Base-by-base conservation (phyloP, 1,140 invertebrate genomes). In the Zaprionus gabonicus region DNA sequence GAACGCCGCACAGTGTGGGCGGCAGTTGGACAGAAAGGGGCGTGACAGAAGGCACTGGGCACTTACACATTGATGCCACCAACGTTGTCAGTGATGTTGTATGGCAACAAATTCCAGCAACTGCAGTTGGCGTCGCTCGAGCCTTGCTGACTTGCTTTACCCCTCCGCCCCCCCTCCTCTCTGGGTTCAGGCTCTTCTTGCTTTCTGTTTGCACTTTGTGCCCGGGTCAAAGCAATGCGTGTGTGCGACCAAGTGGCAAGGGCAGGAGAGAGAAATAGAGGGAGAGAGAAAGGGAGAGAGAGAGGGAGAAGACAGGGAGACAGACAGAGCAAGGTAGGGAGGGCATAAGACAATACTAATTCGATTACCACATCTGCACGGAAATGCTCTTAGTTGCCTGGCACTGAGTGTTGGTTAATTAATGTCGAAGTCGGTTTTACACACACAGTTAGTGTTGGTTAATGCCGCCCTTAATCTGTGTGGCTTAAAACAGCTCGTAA, bases 371-470 rank as follows among this genome's bases (percentile, higher is more conserved):
- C 34, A 41, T 3, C 13, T 13, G 20, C 57, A 59, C 36, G 15
- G 36, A 41, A 59, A 59, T 36, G 57, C 17, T 41, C 57, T 58
- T 38, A 58, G 34, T 23, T 58, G n/a, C 31, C 28, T 34, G 31
- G 13, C 36, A 38, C 5, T 69, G 20, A 59, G 51, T 67, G 31
- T n/a, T 44, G 46, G 20, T n/a, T 10, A 63, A 34, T 27, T 51
- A 51, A 51, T 51, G 46, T 10, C 25, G 20, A 25, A 23, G 46
- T 25, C 9, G 20, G 15, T 15, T 6, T 27, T 17, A 36, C 4
- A 7, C 4, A 7, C 15, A 27, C 46, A 59, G 25, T 13, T 51
- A 68, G 77, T 79, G 63, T 68, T 74, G 62, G 59, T 49, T 44
- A 79, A 64, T 38, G 41, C 10, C 31, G 3, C 36, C 36, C 36